Evolutionary conservation across 1,140 invertebrate species (phyloP), one percentile per base, ranked within the genome.

Genomic region (Bombus pyrosoma): DNA sequence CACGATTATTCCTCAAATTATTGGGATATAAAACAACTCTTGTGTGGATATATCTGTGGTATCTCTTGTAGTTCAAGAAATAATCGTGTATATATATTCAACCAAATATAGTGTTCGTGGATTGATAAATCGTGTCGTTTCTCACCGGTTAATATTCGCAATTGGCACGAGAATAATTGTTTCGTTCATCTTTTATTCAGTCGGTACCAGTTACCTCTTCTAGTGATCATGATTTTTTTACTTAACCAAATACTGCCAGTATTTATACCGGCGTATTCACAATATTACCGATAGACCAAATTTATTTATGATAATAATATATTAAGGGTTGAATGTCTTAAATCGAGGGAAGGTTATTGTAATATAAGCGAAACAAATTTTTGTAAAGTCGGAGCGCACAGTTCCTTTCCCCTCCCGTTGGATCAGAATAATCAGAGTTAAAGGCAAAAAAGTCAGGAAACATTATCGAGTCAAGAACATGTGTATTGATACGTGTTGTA

Each of bases 291-390:
- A 95, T 95, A 95, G 94, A 95, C 94, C 94, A 95, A 95, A 95
- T 94, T 95, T 95, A 95, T 95, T 95, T 95, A 95, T 95, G 94
- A 95, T 95, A 95, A 95, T 95, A 95, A 95, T 95, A 95, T 95
- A 94, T 94, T 94, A 90, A 94, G 92, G 92, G 92, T 94, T 93
- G 92, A 90, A 94, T 93, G 91, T 95, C 92, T 92, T 93, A 91
- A 94, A 92, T 91, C 90, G 89, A 92, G 92, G 90, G 90, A 92
- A 92, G 89, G 92, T 94, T 95, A 94, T 93, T 95, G 93, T 95
- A 94, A 93, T 94, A 94, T 95, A 92, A 92, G 92, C 78, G 80
- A 91, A 90, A 85, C 74, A 93, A 92, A 91, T 87, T 93, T 95
- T 94, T 95, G 90, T 95, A 94, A 94, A 92, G 92, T 91, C 90